A percentile compares a stretch with the other conserved stretches of the same genome.
These are phyloP conservation scores for Brachionus angularis DNA, from an alignment of 1,140 invertebrate genomes.

Conservation along the genomic window DNA sequence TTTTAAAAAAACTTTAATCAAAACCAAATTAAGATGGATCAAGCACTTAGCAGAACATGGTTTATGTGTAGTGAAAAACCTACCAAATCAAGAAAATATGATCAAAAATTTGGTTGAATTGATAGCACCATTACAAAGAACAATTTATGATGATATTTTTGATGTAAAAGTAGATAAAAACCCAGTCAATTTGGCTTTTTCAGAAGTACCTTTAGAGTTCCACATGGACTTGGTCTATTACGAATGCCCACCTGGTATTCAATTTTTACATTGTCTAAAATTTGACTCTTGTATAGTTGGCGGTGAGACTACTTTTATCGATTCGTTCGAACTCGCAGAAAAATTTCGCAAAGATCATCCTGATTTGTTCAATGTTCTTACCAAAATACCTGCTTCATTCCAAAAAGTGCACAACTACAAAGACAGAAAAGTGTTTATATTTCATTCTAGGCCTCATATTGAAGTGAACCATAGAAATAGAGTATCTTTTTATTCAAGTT, in stretches of 20 bases:
- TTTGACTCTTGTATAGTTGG: constrained; percentile 52
- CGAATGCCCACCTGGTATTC: constrained; percentile 55
- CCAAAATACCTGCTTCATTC: constrained; percentile 52
- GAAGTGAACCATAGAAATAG: constrained; percentile 48
- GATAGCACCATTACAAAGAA: constrained; percentile 3
- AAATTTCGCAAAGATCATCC: constrained; percentile 49
- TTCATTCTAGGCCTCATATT: constrained; percentile 52
- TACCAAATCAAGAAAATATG: constrained; percentile 4
- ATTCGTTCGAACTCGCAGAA: constrained; percentile 52
- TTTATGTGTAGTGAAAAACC: constrained; percentile 20
- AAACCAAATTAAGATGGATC: constrained; percentile 34
- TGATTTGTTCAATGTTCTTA: constrained; percentile 48
- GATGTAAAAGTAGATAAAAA: constrained; percentile 47
- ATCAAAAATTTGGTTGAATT: constrained; percentile 24
- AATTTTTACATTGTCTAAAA: constrained; percentile 52
- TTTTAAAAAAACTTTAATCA: too few species aligned
- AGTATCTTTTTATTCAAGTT: too few species aligned
- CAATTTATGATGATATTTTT: constrained; percentile 46
- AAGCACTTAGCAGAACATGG: constrained; percentile 20
- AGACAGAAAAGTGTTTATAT: constrained; percentile 50
- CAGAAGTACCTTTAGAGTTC: constrained; percentile 47
- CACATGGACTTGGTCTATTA: constrained; percentile 56
- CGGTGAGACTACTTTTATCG: constrained; percentile 51
- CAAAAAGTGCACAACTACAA: constrained; percentile 47
- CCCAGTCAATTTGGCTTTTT: constrained; percentile 55